Evolutionary conservation across 2,797 vertebrate genomes (phyloP).

Genomic region (Nannoperca australis): DNA sequence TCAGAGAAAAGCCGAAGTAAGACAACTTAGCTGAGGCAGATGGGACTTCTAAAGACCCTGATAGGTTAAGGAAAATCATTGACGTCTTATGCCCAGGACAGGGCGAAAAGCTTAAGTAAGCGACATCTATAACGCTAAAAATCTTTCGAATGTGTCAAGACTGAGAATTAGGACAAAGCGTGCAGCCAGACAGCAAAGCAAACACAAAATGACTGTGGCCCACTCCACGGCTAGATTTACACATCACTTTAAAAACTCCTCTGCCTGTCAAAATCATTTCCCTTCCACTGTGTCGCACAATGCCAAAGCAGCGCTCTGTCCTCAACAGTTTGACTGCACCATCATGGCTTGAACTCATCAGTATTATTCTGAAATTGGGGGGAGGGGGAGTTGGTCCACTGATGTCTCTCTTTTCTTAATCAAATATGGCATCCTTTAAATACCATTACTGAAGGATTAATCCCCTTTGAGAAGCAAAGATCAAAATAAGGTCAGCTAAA

Average conservation of each 20-base stretch:
- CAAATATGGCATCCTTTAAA: slow-evolving; percentile 72
- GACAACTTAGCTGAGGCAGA: not conserved
- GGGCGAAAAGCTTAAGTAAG: not conserved
- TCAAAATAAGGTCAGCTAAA: slow-evolving; percentile 78
- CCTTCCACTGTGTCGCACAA: slow-evolving; percentile 18
- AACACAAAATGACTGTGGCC: slow-evolving; percentile 8
- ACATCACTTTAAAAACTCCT: slow-evolving; percentile 36
- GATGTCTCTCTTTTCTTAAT: slow-evolving; percentile 64
- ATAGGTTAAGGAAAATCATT: slow-evolving; percentile 1
- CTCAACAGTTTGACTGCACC: slow-evolving; percentile 38
- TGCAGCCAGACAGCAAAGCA: not conserved
- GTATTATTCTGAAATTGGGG: slow-evolving; percentile 34
- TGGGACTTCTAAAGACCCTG: not conserved
- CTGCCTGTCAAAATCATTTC: slow-evolving; percentile 38
- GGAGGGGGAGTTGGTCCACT: not conserved
- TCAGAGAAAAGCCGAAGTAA: not conserved
- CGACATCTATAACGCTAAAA: not conserved
- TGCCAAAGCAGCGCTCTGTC: slow-evolving; percentile 21
- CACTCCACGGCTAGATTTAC: slow-evolving; percentile 27
- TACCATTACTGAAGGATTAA: slow-evolving; percentile 68
- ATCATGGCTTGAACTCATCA: slow-evolving; percentile 21
- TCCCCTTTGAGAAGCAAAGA: slow-evolving; percentile 70
- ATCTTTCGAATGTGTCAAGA: slow-evolving; percentile 12
- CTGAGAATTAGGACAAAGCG: slow-evolving; percentile 8
- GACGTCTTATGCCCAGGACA: not conserved